These are phyloP conservation scores for Sitobion miscanthi DNA, from an alignment of 1,140 invertebrate genomes.

Conservation along the genomic window DNA sequence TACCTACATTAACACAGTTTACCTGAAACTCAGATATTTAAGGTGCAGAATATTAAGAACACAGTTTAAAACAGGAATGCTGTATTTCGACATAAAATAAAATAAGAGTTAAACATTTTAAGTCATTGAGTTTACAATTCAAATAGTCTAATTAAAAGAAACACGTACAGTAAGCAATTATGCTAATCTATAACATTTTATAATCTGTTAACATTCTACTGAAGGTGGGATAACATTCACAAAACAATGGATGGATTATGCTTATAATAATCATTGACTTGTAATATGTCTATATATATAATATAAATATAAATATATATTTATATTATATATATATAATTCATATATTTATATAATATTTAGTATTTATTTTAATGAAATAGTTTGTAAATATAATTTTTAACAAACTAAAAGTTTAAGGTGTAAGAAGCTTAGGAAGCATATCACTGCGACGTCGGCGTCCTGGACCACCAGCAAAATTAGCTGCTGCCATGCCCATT, in stretches of 20 bases:
- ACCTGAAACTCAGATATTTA: neutral
- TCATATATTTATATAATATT: slow-evolving; percentile 45
- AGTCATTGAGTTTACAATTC: slow-evolving; percentile 43
- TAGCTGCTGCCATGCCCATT: slow-evolving; percentile 85
- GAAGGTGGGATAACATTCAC: slow-evolving; percentile 30
- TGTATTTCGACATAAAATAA: slow-evolving; percentile 53
- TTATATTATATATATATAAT: slow-evolving; percentile 44
- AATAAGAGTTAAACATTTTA: slow-evolving; percentile 45
- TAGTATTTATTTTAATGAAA: slow-evolving; percentile 44
- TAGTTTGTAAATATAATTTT: slow-evolving; percentile 46
- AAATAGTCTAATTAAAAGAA: slow-evolving; percentile 34
- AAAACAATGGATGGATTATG: slow-evolving; percentile 52
- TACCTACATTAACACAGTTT: neutral
- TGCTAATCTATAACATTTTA: slow-evolving; percentile 45
- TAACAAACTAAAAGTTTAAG: slow-evolving; percentile 55
- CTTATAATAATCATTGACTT: slow-evolving; percentile 38
- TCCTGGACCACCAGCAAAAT: slow-evolving; percentile 84
- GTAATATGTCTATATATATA: slow-evolving; percentile 33
- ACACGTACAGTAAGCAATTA: slow-evolving; percentile 35
- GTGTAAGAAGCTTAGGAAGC: slow-evolving; percentile 51
- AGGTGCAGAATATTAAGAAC: neutral
- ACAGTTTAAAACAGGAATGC: slow-evolving; percentile 40
- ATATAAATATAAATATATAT: slow-evolving; percentile 31
- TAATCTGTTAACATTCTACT: slow-evolving; percentile 49
- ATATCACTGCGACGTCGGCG: slow-evolving; percentile 72